Evolutionary conservation across 1,140 invertebrate genomes (phyloP).

Genomic region (Holcopasites calliopsidis): DNA sequence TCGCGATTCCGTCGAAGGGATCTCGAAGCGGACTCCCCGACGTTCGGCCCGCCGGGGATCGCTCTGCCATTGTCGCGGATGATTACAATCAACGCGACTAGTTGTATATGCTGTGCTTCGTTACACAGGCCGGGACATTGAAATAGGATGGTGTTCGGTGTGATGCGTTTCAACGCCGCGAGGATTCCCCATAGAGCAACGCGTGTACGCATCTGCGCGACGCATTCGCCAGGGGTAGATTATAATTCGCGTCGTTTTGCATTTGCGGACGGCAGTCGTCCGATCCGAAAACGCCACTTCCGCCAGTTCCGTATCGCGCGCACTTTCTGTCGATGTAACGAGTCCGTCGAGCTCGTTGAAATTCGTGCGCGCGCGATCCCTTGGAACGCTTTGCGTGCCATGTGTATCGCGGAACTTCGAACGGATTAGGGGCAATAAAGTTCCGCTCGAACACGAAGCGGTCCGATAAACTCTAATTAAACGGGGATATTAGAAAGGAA

Average conservation of each 20-base stretch:
- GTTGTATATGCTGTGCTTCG: not conserved
- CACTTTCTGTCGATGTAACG: constrained; percentile 10
- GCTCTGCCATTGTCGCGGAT: constrained; percentile 11
- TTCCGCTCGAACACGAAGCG: not conserved
- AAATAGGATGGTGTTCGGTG: constrained; percentile 19
- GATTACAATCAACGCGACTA: constrained; percentile 6
- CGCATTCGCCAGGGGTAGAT: not conserved
- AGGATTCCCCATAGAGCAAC: not conserved
- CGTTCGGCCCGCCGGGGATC: constrained; percentile 8
- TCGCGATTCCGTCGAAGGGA: constrained; percentile 6
- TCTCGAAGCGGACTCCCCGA: not conserved
- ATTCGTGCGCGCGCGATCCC: not conserved
- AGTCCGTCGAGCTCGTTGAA: not conserved
- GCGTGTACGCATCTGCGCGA: not conserved
- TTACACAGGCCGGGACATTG: not conserved
- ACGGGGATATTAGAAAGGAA: constrained; percentile 16
- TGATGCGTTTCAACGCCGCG: not conserved
- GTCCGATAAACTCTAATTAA: constrained; percentile 21
- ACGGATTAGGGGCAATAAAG: constrained; percentile 20
- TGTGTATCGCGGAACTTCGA: not conserved
- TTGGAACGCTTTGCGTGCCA: not conserved
- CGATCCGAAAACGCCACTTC: constrained; percentile 33
- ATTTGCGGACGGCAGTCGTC: not conserved
- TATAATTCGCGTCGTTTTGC: constrained; percentile 14
- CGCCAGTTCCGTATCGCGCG: too few species aligned